These are phyloP conservation scores for Pachyseris speciosa DNA, from an alignment of 64 coral and sea anemone genomes.

Conservation along the genomic window DNA sequence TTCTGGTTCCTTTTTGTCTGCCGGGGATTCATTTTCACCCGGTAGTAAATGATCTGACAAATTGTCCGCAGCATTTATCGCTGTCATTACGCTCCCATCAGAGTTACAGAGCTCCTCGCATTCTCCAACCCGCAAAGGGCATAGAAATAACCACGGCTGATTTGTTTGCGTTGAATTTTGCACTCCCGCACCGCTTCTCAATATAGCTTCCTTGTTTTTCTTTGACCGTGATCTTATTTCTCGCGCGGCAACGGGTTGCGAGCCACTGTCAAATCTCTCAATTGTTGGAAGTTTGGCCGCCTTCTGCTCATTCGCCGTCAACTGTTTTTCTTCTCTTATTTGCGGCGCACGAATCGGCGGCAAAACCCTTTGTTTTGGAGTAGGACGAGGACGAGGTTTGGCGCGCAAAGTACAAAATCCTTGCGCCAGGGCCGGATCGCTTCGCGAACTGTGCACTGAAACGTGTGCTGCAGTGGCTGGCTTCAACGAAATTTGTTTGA, in stretches of 20 bases:
- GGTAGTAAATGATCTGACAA: not conserved
- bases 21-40: not conserved
- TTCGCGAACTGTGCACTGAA: not conserved
- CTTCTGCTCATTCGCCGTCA: not conserved
- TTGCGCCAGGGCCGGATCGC: not conserved
- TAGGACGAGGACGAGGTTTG: not conserved
- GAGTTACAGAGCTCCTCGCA: too few species aligned
- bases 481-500: not conserved
- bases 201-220: not conserved
- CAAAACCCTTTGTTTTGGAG: not conserved
- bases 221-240: not conserved
- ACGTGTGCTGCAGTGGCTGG: not conserved
- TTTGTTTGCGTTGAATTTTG: not conserved
- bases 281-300: conserved; percentile 10
- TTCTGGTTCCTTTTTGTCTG: not conserved
- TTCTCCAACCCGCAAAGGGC: not conserved
- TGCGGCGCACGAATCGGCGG: not conserved
- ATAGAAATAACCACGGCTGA: not conserved
- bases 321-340: not conserved
- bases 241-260: not conserved
- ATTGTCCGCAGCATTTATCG: not conserved
- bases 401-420: not conserved
- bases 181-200: not conserved
- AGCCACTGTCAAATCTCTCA: too few species aligned
- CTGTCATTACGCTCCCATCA: not conserved